These are phyloP conservation scores for Siphlonurus alternatus DNA, from an alignment of 2,888 invertebrate genomes.

Conservation along the genomic window DNA sequence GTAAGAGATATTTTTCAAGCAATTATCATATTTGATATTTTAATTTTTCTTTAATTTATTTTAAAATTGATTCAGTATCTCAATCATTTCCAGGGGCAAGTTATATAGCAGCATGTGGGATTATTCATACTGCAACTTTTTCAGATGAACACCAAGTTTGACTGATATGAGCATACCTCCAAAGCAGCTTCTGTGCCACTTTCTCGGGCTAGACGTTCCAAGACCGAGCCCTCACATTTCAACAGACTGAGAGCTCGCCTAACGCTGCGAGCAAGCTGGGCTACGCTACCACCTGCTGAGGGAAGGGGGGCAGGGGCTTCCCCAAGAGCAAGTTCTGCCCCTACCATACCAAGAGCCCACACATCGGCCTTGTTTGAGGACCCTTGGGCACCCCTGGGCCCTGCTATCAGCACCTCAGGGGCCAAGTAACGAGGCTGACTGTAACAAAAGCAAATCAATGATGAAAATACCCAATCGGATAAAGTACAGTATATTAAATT, in stretches of 20 bases:
- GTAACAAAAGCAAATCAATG: constrained; percentile 18
- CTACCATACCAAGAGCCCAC: constrained; percentile 86
- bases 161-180: constrained; percentile 7
- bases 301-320: constrained; percentile 48
- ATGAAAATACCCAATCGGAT: neutral
- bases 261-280: constrained; percentile 57
- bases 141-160: neutral
- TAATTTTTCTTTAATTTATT: no score
- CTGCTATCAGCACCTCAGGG: constrained; percentile 60
- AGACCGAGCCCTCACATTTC: constrained; percentile 37
- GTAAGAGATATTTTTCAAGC: no score
- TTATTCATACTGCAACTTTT: neutral
- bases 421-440: constrained; percentile 64
- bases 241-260: constrained; percentile 52
- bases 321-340: constrained; percentile 60
- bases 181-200: constrained; percentile 25
- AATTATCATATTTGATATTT: no score
- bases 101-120: neutral
- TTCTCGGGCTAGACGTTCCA: constrained; percentile 61
- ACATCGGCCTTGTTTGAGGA: constrained; percentile 68
- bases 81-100: no score
- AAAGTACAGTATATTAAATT: neutral
- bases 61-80: no score
- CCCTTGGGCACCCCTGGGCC: constrained; percentile 20
- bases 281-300: constrained; percentile 1